These are phyloP conservation scores for Ateles fusciceps DNA, from an alignment of 2,797 vertebrate genomes.

Conservation along the genomic window DNA sequence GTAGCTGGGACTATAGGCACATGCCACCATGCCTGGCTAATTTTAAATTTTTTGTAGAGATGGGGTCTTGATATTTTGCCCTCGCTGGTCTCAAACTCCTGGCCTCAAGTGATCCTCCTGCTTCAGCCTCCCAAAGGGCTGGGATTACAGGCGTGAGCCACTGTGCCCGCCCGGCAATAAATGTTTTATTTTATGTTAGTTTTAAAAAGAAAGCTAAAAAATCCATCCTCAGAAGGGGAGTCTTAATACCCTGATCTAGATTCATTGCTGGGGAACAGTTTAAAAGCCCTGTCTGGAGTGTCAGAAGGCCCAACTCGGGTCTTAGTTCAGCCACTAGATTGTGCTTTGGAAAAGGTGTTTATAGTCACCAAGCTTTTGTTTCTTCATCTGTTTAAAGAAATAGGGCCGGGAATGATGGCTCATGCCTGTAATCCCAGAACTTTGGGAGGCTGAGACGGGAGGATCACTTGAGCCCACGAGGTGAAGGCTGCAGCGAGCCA, in stretches of 20 bases:
- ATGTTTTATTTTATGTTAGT: neutral
- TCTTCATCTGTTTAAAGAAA: neutral
- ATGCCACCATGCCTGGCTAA: neutral
- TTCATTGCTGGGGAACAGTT: neutral
- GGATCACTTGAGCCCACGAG: too few species aligned
- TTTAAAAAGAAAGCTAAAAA: neutral
- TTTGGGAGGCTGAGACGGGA: too few species aligned
- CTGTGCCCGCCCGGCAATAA: neutral
- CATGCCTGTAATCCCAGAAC: neutral
- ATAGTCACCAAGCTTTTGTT: rapidly evolving
- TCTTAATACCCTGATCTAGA: neutral
- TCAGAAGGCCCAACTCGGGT: rapidly evolving
- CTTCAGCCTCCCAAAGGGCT: neutral
- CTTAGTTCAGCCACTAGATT: neutral
- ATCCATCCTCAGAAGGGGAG: neutral
- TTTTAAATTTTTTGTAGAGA: neutral
- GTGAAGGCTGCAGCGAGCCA: too few species aligned
- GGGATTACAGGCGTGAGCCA: neutral
- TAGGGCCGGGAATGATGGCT: neutral
- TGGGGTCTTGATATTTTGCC: neutral
- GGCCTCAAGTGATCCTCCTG: neutral
- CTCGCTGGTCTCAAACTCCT: neutral
- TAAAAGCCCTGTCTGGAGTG: neutral
- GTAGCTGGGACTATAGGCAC: neutral
- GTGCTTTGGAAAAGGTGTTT: neutral